Percentiles rank a stretch among this genome's conserved stretches.
Conservation (phyloP, 2,888 invertebrate genomes). For the Chironomus tentans region DNA sequence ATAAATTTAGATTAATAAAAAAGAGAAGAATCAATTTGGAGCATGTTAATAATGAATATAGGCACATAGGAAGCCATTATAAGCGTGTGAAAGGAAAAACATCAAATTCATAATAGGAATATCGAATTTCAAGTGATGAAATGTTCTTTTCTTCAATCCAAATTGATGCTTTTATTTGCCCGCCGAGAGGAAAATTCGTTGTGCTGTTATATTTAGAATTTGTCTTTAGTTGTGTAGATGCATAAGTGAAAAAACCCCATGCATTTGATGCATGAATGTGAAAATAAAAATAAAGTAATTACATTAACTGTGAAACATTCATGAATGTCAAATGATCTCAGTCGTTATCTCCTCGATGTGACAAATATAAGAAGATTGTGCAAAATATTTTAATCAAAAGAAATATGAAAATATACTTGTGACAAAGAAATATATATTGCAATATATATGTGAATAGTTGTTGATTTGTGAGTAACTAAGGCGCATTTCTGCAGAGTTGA, state of each 20-base stretch:
- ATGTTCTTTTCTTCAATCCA: too few relatives aligned
- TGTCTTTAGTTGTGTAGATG: too few relatives aligned
- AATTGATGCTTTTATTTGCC: too few relatives aligned
- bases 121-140: too few relatives aligned
- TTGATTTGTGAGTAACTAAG: too few relatives aligned
- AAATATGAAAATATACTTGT: background rate
- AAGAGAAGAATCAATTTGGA: background rate
- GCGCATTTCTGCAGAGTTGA: too few relatives aligned
- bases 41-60: background rate
- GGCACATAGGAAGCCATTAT: background rate
- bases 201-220: too few relatives aligned
- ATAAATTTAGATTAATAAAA: slow-evolving; percentile 5
- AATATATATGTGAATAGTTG: too few relatives aligned
- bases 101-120: background rate
- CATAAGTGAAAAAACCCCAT: background rate
- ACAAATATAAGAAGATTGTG: background rate
- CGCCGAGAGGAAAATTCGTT: too few relatives aligned
- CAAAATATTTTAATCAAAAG: background rate
- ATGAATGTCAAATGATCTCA: background rate
- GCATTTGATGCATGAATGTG: background rate
- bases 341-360: background rate
- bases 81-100: background rate
- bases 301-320: background rate
- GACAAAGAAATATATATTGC: too few relatives aligned
- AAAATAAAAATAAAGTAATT: too few relatives aligned